phyloP scores from a whole-genome alignment of 2,113 vertebrate species.

The Trinectes maculatus region DNA sequence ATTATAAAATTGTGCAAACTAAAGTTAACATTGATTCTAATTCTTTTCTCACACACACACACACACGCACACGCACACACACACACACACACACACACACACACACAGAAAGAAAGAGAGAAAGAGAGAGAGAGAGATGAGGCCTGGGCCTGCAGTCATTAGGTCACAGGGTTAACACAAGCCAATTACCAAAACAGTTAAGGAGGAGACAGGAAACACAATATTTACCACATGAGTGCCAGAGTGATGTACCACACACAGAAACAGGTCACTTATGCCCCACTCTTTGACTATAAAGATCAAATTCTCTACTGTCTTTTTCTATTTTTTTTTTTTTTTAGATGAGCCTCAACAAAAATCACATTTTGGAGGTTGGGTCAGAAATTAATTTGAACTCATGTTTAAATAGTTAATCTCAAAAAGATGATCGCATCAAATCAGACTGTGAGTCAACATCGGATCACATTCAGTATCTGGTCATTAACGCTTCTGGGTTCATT shows the following conservation, averaged over 20 bases:
- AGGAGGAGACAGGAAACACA: slow-evolving; percentile 84
- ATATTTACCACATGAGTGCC: slow-evolving; percentile 84
- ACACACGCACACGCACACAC: not conserved
- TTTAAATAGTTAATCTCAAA: not conserved
- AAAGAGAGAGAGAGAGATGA: slow-evolving; percentile 25
- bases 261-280: slow-evolving; percentile 46
- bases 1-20: too few species aligned
- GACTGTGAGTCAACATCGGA: too few species aligned
- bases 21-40: not conserved
- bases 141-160: slow-evolving; percentile 62
- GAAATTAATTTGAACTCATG: not conserved
- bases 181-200: slow-evolving; percentile 86
- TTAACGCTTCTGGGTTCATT: not conserved
- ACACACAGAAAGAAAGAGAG: slow-evolving; percentile 15
- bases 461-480: slow-evolving; percentile 2
- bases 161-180: slow-evolving; percentile 85
- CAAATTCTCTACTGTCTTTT: not conserved
- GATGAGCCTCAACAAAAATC: not conserved
- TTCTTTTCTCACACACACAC: not conserved
- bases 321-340: not conserved
- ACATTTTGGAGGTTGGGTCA: not conserved
- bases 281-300: slow-evolving; percentile 32
- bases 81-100: slow-evolving; percentile 14
- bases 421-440: not conserved
- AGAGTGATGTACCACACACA: slow-evolving; percentile 77